Percentiles rank a stretch among this genome's conserved stretches.
Evolutionary conservation across 2,797 vertebrate species (phyloP).

Genomic region (Chaunax sp.): DNA sequence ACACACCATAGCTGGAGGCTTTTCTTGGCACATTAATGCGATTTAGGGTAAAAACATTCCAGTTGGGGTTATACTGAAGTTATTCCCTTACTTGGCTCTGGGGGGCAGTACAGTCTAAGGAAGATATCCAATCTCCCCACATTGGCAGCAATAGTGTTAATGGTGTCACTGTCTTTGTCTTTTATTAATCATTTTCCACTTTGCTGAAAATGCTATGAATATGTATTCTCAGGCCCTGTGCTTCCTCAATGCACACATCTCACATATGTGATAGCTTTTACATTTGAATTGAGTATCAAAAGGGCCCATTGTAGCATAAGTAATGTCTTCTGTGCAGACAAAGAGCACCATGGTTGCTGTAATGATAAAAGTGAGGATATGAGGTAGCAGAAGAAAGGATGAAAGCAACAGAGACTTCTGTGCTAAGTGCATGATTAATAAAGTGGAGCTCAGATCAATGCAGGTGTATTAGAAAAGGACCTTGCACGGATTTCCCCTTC

Average conservation of each 20-base stretch:
- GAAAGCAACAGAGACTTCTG: slow-evolving; percentile 65
- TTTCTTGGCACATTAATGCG: not conserved
- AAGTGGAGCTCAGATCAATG: slow-evolving; percentile 69
- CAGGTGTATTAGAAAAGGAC: slow-evolving; percentile 45
- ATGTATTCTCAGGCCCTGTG: slow-evolving; percentile 10
- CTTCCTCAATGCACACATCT: slow-evolving; percentile 37
- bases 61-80: not conserved
- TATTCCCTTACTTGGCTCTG: slow-evolving; percentile 35
- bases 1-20: not conserved
- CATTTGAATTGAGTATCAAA: slow-evolving; percentile 52
- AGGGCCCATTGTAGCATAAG: slow-evolving; percentile 8
- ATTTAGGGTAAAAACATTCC: not conserved
- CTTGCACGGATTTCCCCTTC: slow-evolving; percentile 56
- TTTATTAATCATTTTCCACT: slow-evolving; percentile 3
- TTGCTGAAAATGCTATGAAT: slow-evolving; percentile 23
- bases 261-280: slow-evolving; percentile 17
- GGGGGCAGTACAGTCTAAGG: slow-evolving; percentile 63
- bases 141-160: not conserved
- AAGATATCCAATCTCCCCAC: not conserved
- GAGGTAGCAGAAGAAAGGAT: slow-evolving; percentile 53
- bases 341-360: slow-evolving; percentile 31
- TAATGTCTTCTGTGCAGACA: slow-evolving; percentile 49
- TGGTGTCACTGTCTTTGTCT: slow-evolving; percentile 15
- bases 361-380: slow-evolving; percentile 67
- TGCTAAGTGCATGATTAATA: slow-evolving; percentile 73